Evolutionary conservation across 1,140 invertebrate genomes (phyloP), one percentile per base, ranked within the genome.

Genomic region (Parapsyche elsis): DNA sequence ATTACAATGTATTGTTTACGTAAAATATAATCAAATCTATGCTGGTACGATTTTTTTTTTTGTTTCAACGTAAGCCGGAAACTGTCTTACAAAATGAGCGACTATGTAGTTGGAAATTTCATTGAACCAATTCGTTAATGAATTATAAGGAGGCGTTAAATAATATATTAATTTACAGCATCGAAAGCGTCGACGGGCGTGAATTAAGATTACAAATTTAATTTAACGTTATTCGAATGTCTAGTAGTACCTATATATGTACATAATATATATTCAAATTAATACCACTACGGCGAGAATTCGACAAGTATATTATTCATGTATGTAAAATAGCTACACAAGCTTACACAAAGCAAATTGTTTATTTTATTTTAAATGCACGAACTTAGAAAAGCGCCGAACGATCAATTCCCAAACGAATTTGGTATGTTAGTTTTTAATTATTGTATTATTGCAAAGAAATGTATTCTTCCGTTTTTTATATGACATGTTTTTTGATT

Each of bases 271-370:
- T 61, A 61, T 61, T 61, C 57, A 61, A 19, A 19, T 61, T 61
- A 19, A 19, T 53, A 19, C 57, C 21, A 19, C 57, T 61, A 61
- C 16, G 7, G 30, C 30, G 57, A 61, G 16, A 38, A 53, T 12
- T 61, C 16, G 57, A 16, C 57, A 16, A 61, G 19, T 38, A 38
- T 38, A 61, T 61, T 61, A 61, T 61, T 61, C 57, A 61, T 67
- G 9, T 26, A 67, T 67, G 64, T 67, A 67, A 26, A 67, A 67
- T 67, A 67, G 24, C 64, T 67, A 30, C 64, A 67, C 26, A 67
- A 67, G 64, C 64, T 67, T 67, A 26, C 12, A 67, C 24, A 61
- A 61, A 61, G 57, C 57, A 21, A 61, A 61, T 61, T 61, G 57
- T 21, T 61, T n/a, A 61, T 21, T 61, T 19, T 61, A 61, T n/a